phyloP scores from a whole-genome alignment of 2,888 invertebrate genomes.

The Tetropium fuscum region DNA sequence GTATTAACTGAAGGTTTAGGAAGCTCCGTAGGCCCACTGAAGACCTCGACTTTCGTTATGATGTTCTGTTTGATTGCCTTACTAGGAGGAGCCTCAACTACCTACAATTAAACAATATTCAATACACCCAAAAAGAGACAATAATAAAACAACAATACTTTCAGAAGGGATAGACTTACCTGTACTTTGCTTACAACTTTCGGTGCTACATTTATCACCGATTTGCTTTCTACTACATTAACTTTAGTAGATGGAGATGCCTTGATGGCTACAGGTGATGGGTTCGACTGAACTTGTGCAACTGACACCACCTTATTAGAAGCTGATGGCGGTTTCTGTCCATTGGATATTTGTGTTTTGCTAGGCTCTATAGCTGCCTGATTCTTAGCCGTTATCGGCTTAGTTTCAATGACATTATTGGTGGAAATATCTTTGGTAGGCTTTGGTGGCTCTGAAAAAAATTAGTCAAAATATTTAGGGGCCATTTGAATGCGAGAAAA shows the following conservation, averaged over 20 bases:
- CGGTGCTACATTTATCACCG: conserved; percentile 63
- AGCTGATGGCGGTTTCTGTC: conserved; percentile 68
- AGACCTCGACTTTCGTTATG: conserved; percentile 62
- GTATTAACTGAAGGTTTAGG: conserved; percentile 67
- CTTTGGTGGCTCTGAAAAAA: conserved; percentile 42
- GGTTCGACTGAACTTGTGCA: conserved; percentile 51
- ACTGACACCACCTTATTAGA: conserved; percentile 58
- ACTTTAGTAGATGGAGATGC: conserved; percentile 66
- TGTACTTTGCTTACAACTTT: conserved; percentile 47
- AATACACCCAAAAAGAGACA: too few species aligned
- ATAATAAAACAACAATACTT: background rate
- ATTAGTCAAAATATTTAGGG: too few species aligned
- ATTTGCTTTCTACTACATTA: conserved; percentile 55
- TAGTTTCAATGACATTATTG: conserved; percentile 61
- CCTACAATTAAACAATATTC: conserved; percentile 36
- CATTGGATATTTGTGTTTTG: conserved; percentile 61
- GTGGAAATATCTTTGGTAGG: conserved; percentile 48
- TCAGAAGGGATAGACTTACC: conserved; percentile 25
- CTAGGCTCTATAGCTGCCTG: conserved; percentile 63
- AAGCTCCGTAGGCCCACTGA: conserved; percentile 52
- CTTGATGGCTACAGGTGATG: conserved; percentile 71
- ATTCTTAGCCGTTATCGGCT: conserved; percentile 39
- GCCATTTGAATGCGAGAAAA: too few species aligned
- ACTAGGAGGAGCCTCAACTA: conserved; percentile 28
- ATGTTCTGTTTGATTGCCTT: conserved; percentile 26